A percentile compares a stretch with the other conserved stretches of the same genome.
Conservation (phyloP, 2,797 vertebrate genomes). For the Synanceia verrucosa region DNA sequence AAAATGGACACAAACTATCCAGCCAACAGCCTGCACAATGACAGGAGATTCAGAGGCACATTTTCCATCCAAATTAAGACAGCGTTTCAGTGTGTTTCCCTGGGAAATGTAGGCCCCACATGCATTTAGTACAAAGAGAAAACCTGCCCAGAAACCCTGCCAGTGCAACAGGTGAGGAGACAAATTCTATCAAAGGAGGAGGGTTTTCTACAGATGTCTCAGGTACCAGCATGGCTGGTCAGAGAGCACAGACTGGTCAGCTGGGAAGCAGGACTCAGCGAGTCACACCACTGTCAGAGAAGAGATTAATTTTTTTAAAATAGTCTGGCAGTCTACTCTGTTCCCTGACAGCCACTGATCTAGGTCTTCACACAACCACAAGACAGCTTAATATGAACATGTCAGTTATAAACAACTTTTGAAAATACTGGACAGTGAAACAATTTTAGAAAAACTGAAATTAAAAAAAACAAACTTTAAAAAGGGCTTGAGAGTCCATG, state of each 20-base stretch:
- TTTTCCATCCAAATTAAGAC: conserved; percentile 68
- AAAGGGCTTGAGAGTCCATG: conserved; percentile 10
- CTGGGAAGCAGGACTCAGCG: conserved; percentile 30
- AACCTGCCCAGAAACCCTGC: conserved; percentile 60
- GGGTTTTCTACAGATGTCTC: conserved; percentile 37
- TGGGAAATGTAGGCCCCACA: conserved; percentile 72
- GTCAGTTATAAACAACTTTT: conserved; percentile 66
- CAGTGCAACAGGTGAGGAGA: conserved; percentile 46
- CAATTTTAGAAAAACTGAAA: conserved; percentile 41
- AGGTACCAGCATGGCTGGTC: conserved; percentile 36
- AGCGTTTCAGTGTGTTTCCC: conserved; percentile 72
- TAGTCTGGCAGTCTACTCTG: conserved; percentile 52
- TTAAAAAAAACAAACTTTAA: conserved; percentile 16
- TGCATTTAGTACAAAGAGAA: conserved; percentile 65
- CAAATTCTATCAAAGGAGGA: conserved; percentile 54
- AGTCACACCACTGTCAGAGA: conserved; percentile 55
- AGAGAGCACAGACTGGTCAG: conserved; percentile 47
- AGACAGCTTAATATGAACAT: conserved; percentile 69
- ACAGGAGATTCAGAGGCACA: conserved; percentile 71
- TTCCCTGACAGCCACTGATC: conserved; percentile 57
- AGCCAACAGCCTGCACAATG: conserved; percentile 68
- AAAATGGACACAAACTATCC: conserved; percentile 81
- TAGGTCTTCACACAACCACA: conserved; percentile 63
- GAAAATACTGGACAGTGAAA: conserved; percentile 74
- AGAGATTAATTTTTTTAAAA: conserved; percentile 31